Percentiles rank a stretch among this genome's conserved stretches.
These are phyloP conservation scores for Maccullochella peelii DNA, from an alignment of 2,113 vertebrate genomes.

Conservation along the genomic window DNA sequence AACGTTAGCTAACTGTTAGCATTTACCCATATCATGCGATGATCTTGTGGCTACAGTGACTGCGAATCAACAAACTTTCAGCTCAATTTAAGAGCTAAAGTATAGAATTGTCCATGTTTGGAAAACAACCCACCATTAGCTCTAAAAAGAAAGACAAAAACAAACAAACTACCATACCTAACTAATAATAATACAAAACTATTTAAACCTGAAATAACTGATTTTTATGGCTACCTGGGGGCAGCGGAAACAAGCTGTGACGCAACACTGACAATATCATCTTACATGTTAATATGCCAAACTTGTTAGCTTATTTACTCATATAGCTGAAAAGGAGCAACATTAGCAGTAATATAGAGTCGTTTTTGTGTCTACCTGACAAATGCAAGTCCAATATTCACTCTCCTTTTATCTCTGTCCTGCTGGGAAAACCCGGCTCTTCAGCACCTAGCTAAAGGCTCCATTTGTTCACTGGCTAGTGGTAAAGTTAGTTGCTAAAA, in stretches of 20 bases:
- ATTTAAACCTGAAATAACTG: neutral
- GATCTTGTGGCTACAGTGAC: neutral
- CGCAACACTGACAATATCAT: too few species aligned
- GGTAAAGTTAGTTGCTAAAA: too few species aligned
- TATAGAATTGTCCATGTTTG: neutral
- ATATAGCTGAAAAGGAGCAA: neutral
- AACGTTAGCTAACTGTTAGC: neutral
- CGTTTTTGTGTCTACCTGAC: neutral
- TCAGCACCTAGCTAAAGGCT: neutral
- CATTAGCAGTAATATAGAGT: neutral
- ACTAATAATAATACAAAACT: neutral
- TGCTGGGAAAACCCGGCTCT: neutral
- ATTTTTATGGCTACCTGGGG: too few species aligned
- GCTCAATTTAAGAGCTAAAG: neutral
- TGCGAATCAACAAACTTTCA: neutral
- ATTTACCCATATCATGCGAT: neutral
- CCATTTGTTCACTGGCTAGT: too few species aligned
- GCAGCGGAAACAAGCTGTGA: too few species aligned
- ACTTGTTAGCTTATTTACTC: neutral
- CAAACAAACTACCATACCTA: too few species aligned
- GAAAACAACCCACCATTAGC: neutral
- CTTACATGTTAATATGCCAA: neutral
- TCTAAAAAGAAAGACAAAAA: neutral
- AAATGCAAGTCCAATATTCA: too few species aligned
- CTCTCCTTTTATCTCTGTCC: neutral